Evolutionary conservation across 2,797 vertebrate genomes (phyloP), one percentile per base, ranked within the genome.

Genomic region (Coluber constrictor): DNA sequence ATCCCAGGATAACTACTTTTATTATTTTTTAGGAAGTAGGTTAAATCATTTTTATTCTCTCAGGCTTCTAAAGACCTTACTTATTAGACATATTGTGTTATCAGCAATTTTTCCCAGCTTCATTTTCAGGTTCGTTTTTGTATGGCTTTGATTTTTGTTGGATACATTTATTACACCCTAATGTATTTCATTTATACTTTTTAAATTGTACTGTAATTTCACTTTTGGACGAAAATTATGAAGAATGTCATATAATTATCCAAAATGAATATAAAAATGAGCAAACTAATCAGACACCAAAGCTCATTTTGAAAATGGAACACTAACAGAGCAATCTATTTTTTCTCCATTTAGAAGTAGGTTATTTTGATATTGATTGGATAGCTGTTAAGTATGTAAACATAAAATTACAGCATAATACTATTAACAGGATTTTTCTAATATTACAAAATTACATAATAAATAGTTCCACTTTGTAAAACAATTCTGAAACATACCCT

Each of bases 401-500:
- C 43, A n/a, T 23, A 89, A n/a, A n/a, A 32, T 43, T 89, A 47
- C 1, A 60, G 2, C 29, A 23, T 51, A 93, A 79, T 51, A 90
- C n/a, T 79, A 90, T 94, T 23, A 90, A 88, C 32, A 90, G 66
- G 29, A 93, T 95, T 94, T 94, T 92, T 89, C 57, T 57, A 92
- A 89, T 60, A 93, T 92, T 95, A 61, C 51, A 0, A 13, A 74
- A 92, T 94, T 83, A 47, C 20, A 89, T 93, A 95, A 91, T 91
- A 90, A 51, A 43, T 0, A 43, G 37, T 60, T 25, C 37, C 43
- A 59, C 20, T 83, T 47, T 47, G 66, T 92, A 5, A 91, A 95
- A 95, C 94, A 90, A 95, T 91, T 95, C 88, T 95, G 92, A 95
- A 96, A 90, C 86, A 86, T 54, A 87, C 88, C 43, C 92, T 88